Conservation (phyloP, 2,797 vertebrate species). For the Neosilurus mollespiculum region DNA sequence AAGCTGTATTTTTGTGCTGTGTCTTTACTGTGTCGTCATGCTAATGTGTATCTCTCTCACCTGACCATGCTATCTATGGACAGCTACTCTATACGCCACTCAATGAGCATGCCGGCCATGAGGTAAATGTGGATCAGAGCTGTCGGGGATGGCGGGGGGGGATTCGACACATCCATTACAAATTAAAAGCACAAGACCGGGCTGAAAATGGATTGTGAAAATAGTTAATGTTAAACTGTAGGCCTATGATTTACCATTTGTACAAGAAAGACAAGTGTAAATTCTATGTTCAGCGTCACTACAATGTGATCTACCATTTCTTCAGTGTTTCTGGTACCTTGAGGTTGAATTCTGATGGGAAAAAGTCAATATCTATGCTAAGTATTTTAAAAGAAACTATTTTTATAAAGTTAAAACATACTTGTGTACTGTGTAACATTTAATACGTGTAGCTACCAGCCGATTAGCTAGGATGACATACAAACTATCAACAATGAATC, state of each 20-base stretch:
- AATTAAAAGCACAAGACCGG: background rate
- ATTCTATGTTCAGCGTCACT: background rate
- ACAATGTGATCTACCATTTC: background rate
- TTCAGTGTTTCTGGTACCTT: background rate
- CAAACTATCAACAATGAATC: too few relatives aligned
- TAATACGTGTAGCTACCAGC: too few relatives aligned
- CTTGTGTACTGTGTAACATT: background rate
- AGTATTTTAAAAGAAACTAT: too few relatives aligned
- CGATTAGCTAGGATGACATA: too few relatives aligned
- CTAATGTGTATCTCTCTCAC: slow-evolving; percentile 69
- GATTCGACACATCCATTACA: background rate
- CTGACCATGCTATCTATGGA: slow-evolving; percentile 72
- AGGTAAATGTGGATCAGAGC: slow-evolving; percentile 79
- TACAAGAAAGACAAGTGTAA: background rate
- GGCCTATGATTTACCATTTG: background rate
- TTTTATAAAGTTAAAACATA: background rate
- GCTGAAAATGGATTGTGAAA: background rate
- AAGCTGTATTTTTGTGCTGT: slow-evolving; percentile 28
- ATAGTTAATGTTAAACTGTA: background rate
- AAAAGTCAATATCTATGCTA: background rate
- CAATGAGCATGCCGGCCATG: slow-evolving; percentile 97
- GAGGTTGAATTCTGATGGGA: background rate
- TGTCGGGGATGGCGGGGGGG: background rate
- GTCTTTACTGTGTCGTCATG: slow-evolving; percentile 35
- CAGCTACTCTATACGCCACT: slow-evolving; percentile 95